Evolutionary conservation across 1,140 invertebrate genomes (phyloP).

Genomic region (Cydia strobilella): DNA sequence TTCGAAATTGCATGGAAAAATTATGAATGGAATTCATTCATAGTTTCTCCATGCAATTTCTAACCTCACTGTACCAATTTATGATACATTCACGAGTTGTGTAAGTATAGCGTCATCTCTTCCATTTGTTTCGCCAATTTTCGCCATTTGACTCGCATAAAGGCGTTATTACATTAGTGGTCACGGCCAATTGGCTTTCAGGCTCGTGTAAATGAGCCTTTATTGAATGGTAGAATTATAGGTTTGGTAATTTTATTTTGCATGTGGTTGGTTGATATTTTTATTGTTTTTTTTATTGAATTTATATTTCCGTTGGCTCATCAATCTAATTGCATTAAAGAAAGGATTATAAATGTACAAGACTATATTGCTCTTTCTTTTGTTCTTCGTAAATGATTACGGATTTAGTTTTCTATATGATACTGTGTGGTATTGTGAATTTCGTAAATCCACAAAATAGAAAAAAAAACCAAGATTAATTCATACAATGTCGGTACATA

Average conservation of each 20-base stretch:
- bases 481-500: too few species aligned
- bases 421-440: too few species aligned
- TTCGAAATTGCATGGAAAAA: too few species aligned
- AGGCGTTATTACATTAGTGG: constrained; percentile 17
- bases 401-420: too few species aligned
- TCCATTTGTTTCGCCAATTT: constrained; percentile 28
- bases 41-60: too few species aligned
- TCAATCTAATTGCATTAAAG: background rate
- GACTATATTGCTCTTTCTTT: background rate
- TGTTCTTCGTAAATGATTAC: too few species aligned
- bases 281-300: background rate
- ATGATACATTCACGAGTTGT: background rate
- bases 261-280: background rate
- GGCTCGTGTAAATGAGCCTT: constrained; percentile 19
- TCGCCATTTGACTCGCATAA: constrained; percentile 18
- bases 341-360: background rate
- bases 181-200: constrained; percentile 7
- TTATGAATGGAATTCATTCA: too few species aligned
- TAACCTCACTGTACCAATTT: constrained; percentile 8
- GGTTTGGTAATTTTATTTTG: background rate
- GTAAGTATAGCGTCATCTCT: constrained; percentile 3
- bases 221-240: background rate
- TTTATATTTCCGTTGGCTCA: too few species aligned
- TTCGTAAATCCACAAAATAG: too few species aligned
- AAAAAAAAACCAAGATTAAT: too few species aligned